Percentiles rank a stretch among this genome's conserved stretches.
Evolutionary conservation across 2,113 vertebrate genomes (phyloP).

Genomic region (Ciconia maguari): DNA sequence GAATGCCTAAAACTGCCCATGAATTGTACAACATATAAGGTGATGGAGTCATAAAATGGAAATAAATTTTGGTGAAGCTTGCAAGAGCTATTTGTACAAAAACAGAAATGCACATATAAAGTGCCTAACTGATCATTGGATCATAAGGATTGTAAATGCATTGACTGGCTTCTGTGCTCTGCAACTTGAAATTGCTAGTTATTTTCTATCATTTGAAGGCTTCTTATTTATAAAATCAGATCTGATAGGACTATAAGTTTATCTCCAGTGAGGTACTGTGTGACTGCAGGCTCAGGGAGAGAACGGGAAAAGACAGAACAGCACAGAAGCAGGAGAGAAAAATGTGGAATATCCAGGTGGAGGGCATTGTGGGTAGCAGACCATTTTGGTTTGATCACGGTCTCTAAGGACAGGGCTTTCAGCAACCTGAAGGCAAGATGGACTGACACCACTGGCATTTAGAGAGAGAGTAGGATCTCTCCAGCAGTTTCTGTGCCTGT

Average conservation of each 20-base stretch:
- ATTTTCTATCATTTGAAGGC: not conserved
- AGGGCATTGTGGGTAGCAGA: rapidly evolving
- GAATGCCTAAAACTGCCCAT: not conserved
- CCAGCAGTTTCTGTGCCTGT: not conserved
- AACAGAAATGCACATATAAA: not conserved
- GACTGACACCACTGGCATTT: not conserved
- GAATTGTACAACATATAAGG: not conserved
- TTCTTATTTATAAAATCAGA: not conserved
- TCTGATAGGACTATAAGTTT: not conserved
- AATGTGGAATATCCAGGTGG: rapidly evolving
- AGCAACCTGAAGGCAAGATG: not conserved
- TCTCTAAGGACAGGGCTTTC: not conserved
- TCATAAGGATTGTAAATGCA: not conserved
- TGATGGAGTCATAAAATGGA: not conserved
- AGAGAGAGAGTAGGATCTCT: not conserved
- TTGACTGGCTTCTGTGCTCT: not conserved
- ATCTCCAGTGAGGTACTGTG: not conserved
- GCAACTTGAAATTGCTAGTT: not conserved
- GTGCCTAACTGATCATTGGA: not conserved
- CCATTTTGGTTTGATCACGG: not conserved
- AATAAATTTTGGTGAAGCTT: not conserved
- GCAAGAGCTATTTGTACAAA: not conserved
- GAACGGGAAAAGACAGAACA: not conserved
- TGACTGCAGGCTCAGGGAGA: not conserved
- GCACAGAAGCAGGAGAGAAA: not conserved